phyloP scores from a whole-genome alignment of 2,113 vertebrate species.

The Oncorhynchus keta region DNA sequence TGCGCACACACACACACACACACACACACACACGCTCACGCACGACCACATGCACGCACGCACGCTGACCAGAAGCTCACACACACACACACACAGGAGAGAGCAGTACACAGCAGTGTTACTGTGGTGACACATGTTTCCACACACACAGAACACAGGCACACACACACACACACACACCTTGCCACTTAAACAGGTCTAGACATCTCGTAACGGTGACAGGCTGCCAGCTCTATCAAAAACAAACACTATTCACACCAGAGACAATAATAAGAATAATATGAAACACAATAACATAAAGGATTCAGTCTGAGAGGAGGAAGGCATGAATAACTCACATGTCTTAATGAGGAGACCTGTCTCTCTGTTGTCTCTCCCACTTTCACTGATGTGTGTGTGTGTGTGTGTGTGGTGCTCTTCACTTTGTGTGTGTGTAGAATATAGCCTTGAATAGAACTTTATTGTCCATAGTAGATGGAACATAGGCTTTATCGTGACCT shows the following conservation, averaged over 20 bases:
- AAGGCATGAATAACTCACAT: slow-evolving; percentile 57
- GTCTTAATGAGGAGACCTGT: slow-evolving; percentile 33
- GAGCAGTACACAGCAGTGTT: too few relatives aligned
- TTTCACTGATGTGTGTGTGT: slow-evolving; percentile 10
- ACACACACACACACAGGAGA: slow-evolving; percentile 29
- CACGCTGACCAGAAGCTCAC: too few relatives aligned
- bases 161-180: slow-evolving; percentile 7
- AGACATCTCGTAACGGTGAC: slow-evolving; percentile 50
- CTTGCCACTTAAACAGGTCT: not conserved
- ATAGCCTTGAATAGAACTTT: too few relatives aligned
- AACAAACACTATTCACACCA: slow-evolving; percentile 64
- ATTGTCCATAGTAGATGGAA: too few relatives aligned
- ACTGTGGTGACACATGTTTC: too few relatives aligned
- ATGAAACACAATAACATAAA: slow-evolving; percentile 54
- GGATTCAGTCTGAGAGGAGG: slow-evolving; percentile 54
- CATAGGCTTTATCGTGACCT: too few relatives aligned
- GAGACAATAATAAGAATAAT: slow-evolving; percentile 20
- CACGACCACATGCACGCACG: too few relatives aligned
- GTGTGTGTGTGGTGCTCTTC: not conserved
- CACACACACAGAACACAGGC: slow-evolving; percentile 20
- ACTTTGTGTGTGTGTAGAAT: not conserved
- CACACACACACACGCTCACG: not conserved
- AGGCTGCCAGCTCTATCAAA: slow-evolving; percentile 62
- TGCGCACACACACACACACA: slow-evolving; percentile 11
- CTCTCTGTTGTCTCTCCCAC: not conserved